phyloP scores from a whole-genome alignment of 2,113 vertebrate species.

The Aviceda subcristata region DNA sequence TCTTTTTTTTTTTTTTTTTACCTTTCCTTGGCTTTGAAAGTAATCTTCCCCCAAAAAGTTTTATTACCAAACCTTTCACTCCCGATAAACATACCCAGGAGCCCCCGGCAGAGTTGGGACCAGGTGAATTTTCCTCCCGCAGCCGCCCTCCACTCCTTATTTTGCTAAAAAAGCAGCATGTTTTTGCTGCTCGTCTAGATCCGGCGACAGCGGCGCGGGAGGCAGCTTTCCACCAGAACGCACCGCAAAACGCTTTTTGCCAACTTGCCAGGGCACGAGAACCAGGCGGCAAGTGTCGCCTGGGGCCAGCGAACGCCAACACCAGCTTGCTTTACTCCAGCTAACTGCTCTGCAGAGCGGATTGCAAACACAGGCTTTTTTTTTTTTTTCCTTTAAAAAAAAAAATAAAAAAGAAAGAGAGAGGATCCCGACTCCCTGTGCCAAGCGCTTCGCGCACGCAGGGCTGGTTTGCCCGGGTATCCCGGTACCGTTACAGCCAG shows the following conservation, averaged over 20 bases:
- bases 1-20: neutral
- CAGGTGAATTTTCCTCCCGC: neutral
- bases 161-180: neutral
- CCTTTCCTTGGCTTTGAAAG: neutral
- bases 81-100: accelerated
- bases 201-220: accelerated
- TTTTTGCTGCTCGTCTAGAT: neutral
- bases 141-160: neutral
- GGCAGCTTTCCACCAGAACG: neutral
- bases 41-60: neutral
- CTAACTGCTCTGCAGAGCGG: neutral
- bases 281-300: neutral
- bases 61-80: accelerated
- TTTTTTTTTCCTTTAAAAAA: accelerated
- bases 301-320: neutral
- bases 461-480: neutral
- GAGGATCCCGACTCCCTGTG: neutral
- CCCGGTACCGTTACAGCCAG: neutral
- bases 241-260: neutral
- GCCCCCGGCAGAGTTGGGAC: neutral
- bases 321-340: neutral
- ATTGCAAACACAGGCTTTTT: neutral
- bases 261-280: neutral
- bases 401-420: accelerated
- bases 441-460: accelerated